Conservation (phyloP, 2,797 vertebrate species). For the Coregonus suidteri region DNA sequence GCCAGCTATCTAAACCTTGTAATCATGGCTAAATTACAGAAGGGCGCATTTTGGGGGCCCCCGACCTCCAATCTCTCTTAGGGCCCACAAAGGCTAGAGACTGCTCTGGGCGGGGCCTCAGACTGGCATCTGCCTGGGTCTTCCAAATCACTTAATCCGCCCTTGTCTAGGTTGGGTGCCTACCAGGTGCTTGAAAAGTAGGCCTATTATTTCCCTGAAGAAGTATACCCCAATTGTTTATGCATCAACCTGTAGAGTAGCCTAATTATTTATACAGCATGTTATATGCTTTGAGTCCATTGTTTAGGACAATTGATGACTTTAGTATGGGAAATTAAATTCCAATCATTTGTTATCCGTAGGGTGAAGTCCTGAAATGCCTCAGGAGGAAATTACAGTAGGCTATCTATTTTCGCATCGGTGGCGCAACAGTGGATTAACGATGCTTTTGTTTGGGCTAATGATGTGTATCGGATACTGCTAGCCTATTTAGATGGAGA, state of each 20-base stretch:
- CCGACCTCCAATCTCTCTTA: too few species aligned
- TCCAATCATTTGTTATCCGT: constrained; percentile 22
- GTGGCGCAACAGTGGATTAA: constrained; percentile 11
- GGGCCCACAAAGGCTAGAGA: too few species aligned
- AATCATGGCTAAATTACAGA: too few species aligned
- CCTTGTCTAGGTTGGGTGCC: too few species aligned
- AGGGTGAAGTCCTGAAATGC: constrained; percentile 20
- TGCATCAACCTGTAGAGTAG: not conserved
- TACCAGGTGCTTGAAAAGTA: not conserved
- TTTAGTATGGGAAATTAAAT: constrained; percentile 10
- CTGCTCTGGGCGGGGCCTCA: too few species aligned
- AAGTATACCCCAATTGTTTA: not conserved
- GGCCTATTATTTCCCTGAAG: too few species aligned
- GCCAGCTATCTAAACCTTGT: too few species aligned
- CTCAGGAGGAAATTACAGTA: constrained; percentile 14
- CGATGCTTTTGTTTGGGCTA: constrained; percentile 24
- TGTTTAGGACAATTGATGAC: not conserved
- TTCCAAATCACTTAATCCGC: too few species aligned
- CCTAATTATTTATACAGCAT: not conserved
- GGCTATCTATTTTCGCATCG: constrained; percentile 25
- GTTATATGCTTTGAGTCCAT: not conserved
- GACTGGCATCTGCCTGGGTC: too few species aligned
- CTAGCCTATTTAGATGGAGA: constrained; percentile 1
- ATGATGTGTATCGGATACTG: constrained; percentile 20
- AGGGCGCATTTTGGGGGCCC: too few species aligned